Base-by-base conservation (phyloP, 1,140 invertebrate genomes). In the Dolichoris vasculosae region DNA sequence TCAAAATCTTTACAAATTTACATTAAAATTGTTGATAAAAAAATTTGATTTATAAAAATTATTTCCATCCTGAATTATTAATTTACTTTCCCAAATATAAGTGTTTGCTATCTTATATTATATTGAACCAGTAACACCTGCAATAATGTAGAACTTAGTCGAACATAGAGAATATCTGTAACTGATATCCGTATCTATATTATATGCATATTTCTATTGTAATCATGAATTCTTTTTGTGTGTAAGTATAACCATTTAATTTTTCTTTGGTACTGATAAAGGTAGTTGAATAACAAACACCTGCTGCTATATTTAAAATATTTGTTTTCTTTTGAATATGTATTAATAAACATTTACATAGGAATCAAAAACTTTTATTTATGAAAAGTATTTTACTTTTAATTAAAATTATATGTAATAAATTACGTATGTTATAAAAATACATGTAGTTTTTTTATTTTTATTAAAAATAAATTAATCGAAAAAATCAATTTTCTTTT, bases 161-260 rank as follows among this genome's bases (percentile, higher is more conserved):
- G 38, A 15, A 7, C 38, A 38, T 1, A 17, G 76, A n/a, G 43
- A 71, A 75, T 83, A 83, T 76, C 71, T 83, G 3, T 55, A 38
- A 15, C 64, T 30, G n/a, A 76, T 76, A 76, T 76, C 46, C 69
- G 20, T 59, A 59, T 59, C 64, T 75, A 40, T 13, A 69, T 83
- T 26, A 75, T 59, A 40, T 38, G 23, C 2, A 46, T 83, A 11
- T 55, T 38, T 9, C 43, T 75, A 23, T 9, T 38, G 30, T 38
- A 71, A 1, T 26, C 17, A 32, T 15, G 26, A 40, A 26, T 6
- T 48, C 63, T 51, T 43, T 83, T 8, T 77, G 15, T n/a, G 46
- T 73, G 51, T 83, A 76, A 76, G 35, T 38, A 63, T 8, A 83
- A 17, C 17, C 71, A 83, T 83, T 59, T 30, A 83, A 63, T 83